Conservation (phyloP, 2,113 vertebrate genomes). For the Poeciliopsis retropinna region DNA sequence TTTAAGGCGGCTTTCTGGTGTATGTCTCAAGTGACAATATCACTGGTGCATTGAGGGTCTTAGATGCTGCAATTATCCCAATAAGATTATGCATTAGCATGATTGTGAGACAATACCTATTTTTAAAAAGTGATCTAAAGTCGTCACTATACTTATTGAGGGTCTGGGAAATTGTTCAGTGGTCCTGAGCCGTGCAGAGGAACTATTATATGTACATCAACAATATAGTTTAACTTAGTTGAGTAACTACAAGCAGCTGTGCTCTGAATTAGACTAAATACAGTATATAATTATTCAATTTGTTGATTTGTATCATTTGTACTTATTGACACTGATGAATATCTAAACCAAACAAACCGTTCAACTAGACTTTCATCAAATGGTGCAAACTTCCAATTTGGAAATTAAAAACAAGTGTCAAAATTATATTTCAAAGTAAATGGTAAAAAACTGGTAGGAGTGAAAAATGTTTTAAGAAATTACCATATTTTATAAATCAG, state of each 20-base stretch:
- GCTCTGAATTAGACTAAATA: neutral
- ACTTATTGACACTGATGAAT: neutral
- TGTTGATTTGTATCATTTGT: neutral
- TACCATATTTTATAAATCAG: neutral
- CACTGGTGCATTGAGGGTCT: too few relatives aligned
- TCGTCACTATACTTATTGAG: neutral
- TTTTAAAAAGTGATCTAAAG: neutral
- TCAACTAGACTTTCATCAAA: neutral
- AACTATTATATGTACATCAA: too few relatives aligned
- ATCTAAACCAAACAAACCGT: neutral
- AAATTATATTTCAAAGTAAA: too few relatives aligned
- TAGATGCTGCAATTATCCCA: neutral
- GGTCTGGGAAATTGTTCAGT: too few relatives aligned
- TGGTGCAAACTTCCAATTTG: neutral
- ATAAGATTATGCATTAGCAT: too few relatives aligned
- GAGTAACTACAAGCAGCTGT: neutral
- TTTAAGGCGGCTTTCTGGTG: conserved; percentile 37
- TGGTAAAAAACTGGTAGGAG: too few relatives aligned
- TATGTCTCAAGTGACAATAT: conserved; percentile 14
- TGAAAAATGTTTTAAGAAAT: neutral
- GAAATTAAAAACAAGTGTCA: neutral
- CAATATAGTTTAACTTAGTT: too few relatives aligned
- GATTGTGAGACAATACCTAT: neutral
- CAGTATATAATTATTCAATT: neutral
- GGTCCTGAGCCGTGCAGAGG: too few relatives aligned